Percentiles rank a stretch among this genome's conserved stretches.
These are phyloP conservation scores for Syngnathus scovelli DNA, from an alignment of 2,113 vertebrate genomes.

Conservation along the genomic window DNA sequence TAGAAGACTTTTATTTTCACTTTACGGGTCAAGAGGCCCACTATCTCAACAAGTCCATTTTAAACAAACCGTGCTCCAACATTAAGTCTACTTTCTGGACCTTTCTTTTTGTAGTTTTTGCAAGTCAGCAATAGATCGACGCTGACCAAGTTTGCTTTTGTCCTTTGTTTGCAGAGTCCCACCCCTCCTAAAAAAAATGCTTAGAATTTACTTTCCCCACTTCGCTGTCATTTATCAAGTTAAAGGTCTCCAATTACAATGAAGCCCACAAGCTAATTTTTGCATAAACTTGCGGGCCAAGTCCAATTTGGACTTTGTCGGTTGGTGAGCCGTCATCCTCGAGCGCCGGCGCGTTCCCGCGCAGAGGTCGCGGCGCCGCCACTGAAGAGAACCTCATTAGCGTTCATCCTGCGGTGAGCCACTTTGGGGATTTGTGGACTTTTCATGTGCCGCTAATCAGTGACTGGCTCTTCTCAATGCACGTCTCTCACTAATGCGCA, in stretches of 20 bases:
- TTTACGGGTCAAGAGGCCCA: background rate
- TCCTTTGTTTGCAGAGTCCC: slow-evolving; percentile 15
- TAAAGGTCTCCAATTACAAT: slow-evolving; percentile 9
- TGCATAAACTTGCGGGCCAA: background rate
- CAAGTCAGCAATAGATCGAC: slow-evolving; percentile 5
- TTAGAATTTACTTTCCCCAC: slow-evolving; percentile 9
- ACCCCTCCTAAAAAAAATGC: slow-evolving; percentile 1
- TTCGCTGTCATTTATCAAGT: slow-evolving; percentile 19
- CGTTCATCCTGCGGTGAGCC: slow-evolving; percentile 35
- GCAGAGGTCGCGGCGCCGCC: slow-evolving; percentile 29
- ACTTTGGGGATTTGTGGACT: slow-evolving; percentile 24
- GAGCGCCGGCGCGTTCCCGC: slow-evolving; percentile 13
- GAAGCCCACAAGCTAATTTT: background rate
- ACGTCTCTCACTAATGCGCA: slow-evolving; percentile 6
- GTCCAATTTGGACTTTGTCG: background rate
- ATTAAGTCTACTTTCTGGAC: background rate
- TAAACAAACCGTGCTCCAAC: background rate
- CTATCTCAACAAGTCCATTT: too few relatives aligned
- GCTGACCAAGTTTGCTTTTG: slow-evolving; percentile 26
- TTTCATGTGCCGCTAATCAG: slow-evolving; percentile 30
- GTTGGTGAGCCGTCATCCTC: too few relatives aligned
- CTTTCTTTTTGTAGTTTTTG: slow-evolving; percentile 8
- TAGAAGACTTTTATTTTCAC: slow-evolving; percentile 27
- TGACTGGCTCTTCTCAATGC: slow-evolving; percentile 20
- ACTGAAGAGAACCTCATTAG: slow-evolving; percentile 45